Base-by-base conservation (phyloP, 1,140 invertebrate species). In the Phenacoccus solenopsis region DNA sequence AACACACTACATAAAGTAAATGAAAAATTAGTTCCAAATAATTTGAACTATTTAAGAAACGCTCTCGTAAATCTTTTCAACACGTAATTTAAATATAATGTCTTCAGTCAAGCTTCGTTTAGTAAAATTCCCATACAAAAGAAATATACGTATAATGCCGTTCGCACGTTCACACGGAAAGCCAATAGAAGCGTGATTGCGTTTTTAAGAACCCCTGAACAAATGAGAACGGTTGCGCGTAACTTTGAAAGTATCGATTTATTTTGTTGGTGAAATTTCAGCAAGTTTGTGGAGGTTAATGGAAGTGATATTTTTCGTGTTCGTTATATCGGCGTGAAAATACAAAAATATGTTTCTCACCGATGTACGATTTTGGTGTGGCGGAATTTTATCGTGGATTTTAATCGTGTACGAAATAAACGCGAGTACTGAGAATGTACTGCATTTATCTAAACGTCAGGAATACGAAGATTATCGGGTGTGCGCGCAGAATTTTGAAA, bases 401-500 rank as follows among this genome's bases (percentile, higher is more conserved):
- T 49, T 49, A n/a, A 4, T 49, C 20, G 3, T 49, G 16, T n/a
- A 9, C 20, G 38, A 16, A n/a, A 49, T n/a, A 16, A 2, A 5
- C 20, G 16, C 16, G 13, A 10, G 38, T 49, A 5, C 16, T 2
- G 38, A 64, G 4, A 20, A 64, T 24, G 21, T 64, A 4, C 12
- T 13, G 16, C 21, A 24, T 10, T 9, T 64, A 64, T 64, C 25
- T 3, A 64, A 64, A 64, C 59, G 59, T 24, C 59, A 64, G 20
- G 59, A 64, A 64, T 64, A 64, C 22, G 59, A 64, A 24, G 59
- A 64, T 22, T 64, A 24, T 64, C 59, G 20, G 10, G 21, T 27
- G 25, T 83, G 82, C 70, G 70, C 83, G 71, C 84, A 89, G 21
- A 89, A 88, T 78, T 94, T 94, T 78, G 89, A 91, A 76, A 84